Base-by-base conservation (phyloP, 2,888 invertebrate genomes). In the Pimpla rufipes region DNA sequence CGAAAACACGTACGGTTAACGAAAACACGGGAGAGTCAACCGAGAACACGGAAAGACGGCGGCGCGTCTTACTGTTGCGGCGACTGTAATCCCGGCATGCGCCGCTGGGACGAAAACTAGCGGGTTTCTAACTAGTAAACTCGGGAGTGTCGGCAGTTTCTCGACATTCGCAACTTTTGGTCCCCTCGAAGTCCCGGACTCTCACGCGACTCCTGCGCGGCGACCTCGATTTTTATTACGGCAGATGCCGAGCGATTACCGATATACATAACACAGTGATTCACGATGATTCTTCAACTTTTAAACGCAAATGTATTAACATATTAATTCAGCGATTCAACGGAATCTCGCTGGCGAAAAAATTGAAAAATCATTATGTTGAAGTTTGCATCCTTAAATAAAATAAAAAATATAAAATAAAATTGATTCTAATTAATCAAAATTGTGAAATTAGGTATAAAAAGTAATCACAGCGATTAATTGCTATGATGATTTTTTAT, bases 31-130 rank as follows among this genome's bases (percentile, higher is more conserved):
- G 42, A 18, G 35, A 68, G 21, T 64, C 40, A 40, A 40, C 40
- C 16, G 37, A 55, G 55, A 55, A 35, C 40, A 35, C 35, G 50
- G 73, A 40, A 73, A 80, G 67, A 57, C 66, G 57, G 18, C 37
- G 29, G 10, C 13, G 71, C 35, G 13, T 40, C 16, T 21, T 23
- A 35, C n/a, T 18, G 64, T 67, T 76, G 73, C 59, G 77, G 62
- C 68, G 42, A 77, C 67, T 67, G 73, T 77, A 80, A 83, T 79
- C 71, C 76, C 66, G 62, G 71, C 68, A 64, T 74, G 79, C 79
- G 59, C 79, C 64, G 37, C 57, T 47, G 40, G 52, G 13, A 62
- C 35, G 42, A 76, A 79, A 79, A 83, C 75, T 83, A 70, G 70
- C 42, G 52, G 67, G 62, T 83, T 79, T 45, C 50, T 23, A 75